phyloP scores from a whole-genome alignment of 2,888 invertebrate species.

The Volucella zonaria region DNA sequence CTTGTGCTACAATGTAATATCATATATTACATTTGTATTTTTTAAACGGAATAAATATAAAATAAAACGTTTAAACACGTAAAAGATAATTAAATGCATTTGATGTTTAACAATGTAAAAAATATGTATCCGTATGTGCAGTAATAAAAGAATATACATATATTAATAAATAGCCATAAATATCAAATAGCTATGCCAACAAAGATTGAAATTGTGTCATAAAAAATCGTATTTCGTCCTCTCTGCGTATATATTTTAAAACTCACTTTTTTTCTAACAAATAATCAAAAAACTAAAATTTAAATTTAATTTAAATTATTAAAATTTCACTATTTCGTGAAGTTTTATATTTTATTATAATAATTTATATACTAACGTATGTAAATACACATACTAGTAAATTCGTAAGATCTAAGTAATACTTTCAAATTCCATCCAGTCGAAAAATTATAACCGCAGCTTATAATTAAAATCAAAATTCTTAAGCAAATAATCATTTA shows the following conservation, averaged over 20 bases:
- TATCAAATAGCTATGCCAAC: constrained; percentile 58
- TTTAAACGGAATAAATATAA: no score
- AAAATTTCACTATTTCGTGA: background rate
- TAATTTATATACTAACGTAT: background rate
- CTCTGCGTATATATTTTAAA: constrained; percentile 39
- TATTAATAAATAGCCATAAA: constrained; percentile 61
- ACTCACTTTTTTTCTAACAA: constrained; percentile 31
- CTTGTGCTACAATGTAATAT: no score
- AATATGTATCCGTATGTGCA: constrained; percentile 48
- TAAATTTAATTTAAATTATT: no score
- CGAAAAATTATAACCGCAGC: no score
- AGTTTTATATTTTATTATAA: constrained; percentile 23
- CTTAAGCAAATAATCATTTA: no score
- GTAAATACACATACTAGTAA: no score
- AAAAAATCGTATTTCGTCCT: constrained; percentile 45
- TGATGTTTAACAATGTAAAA: constrained; percentile 49
- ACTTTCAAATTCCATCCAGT: no score
- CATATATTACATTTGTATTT: no score
- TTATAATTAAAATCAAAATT: no score
- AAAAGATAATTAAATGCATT: constrained; percentile 59
- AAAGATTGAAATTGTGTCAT: constrained; percentile 51
- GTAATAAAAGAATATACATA: constrained; percentile 44
- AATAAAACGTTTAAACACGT: background rate
- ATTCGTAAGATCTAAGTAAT: no score
- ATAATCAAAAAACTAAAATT: no score